Conservation (phyloP, 1,140 invertebrate species). For the Drosophila setifemur region DNA sequence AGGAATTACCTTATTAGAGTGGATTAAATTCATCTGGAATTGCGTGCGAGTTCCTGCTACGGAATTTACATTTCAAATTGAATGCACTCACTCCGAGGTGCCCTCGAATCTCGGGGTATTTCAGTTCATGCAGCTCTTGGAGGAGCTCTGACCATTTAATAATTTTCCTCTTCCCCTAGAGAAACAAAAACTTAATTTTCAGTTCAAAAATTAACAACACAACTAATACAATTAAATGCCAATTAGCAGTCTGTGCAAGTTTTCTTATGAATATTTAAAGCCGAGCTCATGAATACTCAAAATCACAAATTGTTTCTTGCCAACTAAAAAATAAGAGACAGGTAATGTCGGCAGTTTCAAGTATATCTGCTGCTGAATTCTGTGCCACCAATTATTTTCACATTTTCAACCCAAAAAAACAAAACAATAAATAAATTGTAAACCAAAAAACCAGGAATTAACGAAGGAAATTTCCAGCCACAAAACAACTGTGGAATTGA, state of each 20-base stretch:
- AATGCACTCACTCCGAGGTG: conserved; percentile 2
- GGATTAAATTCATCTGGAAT: conserved; percentile 22
- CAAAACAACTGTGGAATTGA: conserved; percentile 36
- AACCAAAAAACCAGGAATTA: conserved; percentile 1
- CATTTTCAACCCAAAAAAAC: conserved; percentile 5
- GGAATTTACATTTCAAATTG: conserved; percentile 38
- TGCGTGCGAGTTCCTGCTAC: conserved; percentile 1
- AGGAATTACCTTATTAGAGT: conserved; percentile 27
- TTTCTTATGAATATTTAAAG: background rate
- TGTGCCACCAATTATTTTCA: conserved; percentile 19
- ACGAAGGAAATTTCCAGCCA: conserved; percentile 17
- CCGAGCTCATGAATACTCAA: background rate
- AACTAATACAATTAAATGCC: background rate
- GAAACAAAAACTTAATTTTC: no score
- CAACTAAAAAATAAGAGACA: background rate
- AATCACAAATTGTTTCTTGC: background rate
- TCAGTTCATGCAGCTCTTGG: no score
- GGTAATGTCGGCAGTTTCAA: conserved; percentile 1
- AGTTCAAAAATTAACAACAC: no score
- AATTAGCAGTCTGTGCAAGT: background rate
- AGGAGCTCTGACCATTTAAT: no score
- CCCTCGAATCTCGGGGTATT: no score
- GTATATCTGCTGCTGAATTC: conserved; percentile 5
- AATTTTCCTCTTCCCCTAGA: no score
- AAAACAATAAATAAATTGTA: background rate